Percentiles rank a stretch among this genome's conserved stretches.
These are phyloP conservation scores for Drosophila testacea DNA, from an alignment of 2,888 invertebrate genomes.

Conservation along the genomic window DNA sequence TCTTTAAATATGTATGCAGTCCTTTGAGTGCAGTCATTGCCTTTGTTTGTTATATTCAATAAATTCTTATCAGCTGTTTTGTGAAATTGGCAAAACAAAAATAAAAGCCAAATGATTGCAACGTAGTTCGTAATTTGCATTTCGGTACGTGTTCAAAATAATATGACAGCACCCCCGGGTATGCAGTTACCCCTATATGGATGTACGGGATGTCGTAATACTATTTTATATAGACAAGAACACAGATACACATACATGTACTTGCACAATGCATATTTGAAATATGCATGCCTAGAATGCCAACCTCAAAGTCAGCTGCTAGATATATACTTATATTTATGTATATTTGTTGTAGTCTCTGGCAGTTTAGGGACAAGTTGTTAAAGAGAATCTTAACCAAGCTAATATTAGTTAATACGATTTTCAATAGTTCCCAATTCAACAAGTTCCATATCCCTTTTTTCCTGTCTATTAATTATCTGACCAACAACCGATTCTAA, in stretches of 20 bases:
- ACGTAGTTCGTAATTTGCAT: conserved; percentile 23
- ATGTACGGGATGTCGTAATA: conserved; percentile 33
- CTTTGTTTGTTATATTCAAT: conserved; percentile 38
- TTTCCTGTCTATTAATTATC: not conserved
- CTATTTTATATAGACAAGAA: conserved; percentile 9
- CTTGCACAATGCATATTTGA: conserved; percentile 39
- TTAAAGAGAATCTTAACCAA: too few species aligned
- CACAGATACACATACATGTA: conserved; percentile 4
- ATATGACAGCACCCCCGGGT: conserved; percentile 40
- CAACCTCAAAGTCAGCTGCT: conserved; percentile 34
- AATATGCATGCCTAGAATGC: conserved; percentile 40
- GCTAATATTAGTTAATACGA: too few species aligned
- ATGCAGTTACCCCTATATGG: conserved; percentile 44
- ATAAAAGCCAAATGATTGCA: conserved; percentile 41
- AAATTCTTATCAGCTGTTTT: conserved; percentile 56
- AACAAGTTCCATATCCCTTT: too few species aligned
- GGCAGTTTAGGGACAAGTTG: conserved; percentile 10
- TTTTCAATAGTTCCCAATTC: too few species aligned
- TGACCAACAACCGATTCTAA: not conserved
- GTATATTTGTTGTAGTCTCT: not conserved
- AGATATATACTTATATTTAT: not conserved
- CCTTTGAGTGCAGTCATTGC: conserved; percentile 51
- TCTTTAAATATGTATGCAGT: not conserved
- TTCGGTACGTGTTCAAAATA: conserved; percentile 57
- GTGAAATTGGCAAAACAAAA: conserved; percentile 49